Percentiles rank a stretch among this genome's conserved stretches.
phyloP scores from a whole-genome alignment of 2,113 vertebrate species.

The Cyphomyrus plagiostoma region DNA sequence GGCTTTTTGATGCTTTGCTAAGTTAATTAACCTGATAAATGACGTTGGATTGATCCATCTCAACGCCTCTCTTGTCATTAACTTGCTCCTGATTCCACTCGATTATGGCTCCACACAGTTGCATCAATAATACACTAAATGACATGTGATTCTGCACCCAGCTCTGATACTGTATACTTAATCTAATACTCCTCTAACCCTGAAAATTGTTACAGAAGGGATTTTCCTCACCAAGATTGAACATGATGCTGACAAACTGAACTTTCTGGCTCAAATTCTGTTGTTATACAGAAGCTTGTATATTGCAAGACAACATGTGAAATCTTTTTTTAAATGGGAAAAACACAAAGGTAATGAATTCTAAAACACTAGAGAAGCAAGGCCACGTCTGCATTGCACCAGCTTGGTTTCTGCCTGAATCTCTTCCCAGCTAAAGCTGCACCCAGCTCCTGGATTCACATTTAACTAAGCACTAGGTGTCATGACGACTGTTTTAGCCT shows the following conservation, averaged over 20 bases:
- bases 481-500: neutral
- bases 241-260: neutral
- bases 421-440: neutral
- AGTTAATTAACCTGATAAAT: constrained; percentile 7
- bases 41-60: neutral
- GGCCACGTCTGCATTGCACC: neutral
- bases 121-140: neutral
- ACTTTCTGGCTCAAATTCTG: neutral
- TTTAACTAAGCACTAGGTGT: neutral
- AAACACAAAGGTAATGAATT: neutral
- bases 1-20: neutral
- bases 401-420: neutral
- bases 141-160: neutral
- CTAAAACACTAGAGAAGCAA: neutral
- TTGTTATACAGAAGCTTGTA: neutral
- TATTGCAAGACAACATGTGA: neutral
- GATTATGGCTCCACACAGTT: neutral
- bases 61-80: neutral
- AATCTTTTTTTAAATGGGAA: neutral
- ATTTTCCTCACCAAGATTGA: neutral
- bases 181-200: neutral
- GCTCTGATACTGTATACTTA: neutral
- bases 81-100: neutral
- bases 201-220: neutral
- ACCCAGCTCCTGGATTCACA: neutral